phyloP scores from a whole-genome alignment of 2,888 invertebrate genomes.

The Xylocampa areola region DNA sequence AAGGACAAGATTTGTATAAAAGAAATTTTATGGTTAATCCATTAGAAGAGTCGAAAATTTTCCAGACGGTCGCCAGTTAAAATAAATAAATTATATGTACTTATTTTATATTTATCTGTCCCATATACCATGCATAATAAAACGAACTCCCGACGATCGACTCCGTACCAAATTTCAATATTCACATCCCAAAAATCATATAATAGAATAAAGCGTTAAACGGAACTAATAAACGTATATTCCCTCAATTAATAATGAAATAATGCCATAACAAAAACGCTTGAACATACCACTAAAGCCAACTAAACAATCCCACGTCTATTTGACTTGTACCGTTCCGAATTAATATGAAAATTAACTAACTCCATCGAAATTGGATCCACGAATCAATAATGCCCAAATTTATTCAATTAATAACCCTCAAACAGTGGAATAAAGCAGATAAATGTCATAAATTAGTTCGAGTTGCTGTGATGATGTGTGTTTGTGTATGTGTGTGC shows the following conservation, averaged over 20 bases:
- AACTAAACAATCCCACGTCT: slow-evolving; percentile 40
- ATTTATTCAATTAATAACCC: slow-evolving; percentile 67
- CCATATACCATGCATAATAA: too few relatives aligned
- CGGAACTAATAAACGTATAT: slow-evolving; percentile 31
- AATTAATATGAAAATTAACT: slow-evolving; percentile 59
- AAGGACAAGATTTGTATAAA: too few relatives aligned
- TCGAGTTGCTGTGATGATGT: slow-evolving; percentile 58
- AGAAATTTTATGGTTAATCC: too few relatives aligned
- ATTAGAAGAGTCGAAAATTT: too few relatives aligned
- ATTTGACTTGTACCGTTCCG: slow-evolving; percentile 38
- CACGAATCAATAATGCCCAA: slow-evolving; percentile 60
- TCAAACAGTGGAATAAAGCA: slow-evolving; percentile 58
- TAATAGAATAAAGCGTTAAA: slow-evolving; percentile 10
- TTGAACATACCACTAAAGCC: slow-evolving; percentile 7
- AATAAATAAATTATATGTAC: too few relatives aligned
- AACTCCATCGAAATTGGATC: slow-evolving; percentile 47
- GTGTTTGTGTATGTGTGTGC: slow-evolving; percentile 49
- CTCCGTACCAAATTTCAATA: too few relatives aligned
- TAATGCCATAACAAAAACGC: slow-evolving; percentile 40
- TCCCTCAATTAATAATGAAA: slow-evolving; percentile 28
- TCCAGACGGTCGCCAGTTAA: too few relatives aligned
- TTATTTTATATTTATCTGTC: too few relatives aligned
- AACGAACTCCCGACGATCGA: too few relatives aligned
- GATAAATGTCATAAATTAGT: slow-evolving; percentile 70
- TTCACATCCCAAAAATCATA: slow-evolving; percentile 9